Percentiles rank a stretch among this genome's conserved stretches.
These are phyloP conservation scores for Agonopterix heracliana DNA, from an alignment of 2,888 invertebrate genomes.

Conservation along the genomic window DNA sequence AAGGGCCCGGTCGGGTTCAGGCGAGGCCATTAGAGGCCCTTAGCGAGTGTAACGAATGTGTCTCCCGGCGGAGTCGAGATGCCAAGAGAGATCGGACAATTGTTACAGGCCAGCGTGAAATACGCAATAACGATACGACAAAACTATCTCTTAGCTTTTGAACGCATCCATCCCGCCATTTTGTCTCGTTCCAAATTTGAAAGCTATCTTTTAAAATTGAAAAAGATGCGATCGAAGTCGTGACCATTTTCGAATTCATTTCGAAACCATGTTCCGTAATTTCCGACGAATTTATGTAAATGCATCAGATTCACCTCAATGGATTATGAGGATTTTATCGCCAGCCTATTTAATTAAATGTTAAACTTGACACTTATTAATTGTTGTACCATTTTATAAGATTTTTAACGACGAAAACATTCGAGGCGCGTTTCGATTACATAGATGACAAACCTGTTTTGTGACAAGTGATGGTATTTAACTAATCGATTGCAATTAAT, in stretches of 20 bases:
- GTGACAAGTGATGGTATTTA: conserved; percentile 53
- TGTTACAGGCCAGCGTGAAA: conserved; percentile 57
- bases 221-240: background rate
- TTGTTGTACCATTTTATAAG: conserved; percentile 53
- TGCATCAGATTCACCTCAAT: conserved; percentile 9
- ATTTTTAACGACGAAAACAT: conserved; percentile 53
- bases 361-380: conserved; percentile 66
- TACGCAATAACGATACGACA: conserved; percentile 32
- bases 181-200: background rate
- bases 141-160: conserved; percentile 29
- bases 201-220: too few species aligned
- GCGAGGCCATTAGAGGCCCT: conserved; percentile 67
- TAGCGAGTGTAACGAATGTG: conserved; percentile 53
- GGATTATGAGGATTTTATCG: conserved; percentile 44
- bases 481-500: conserved; percentile 54
- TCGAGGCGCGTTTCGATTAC: conserved; percentile 41
- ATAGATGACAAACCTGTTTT: conserved; percentile 49
- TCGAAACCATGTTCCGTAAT: conserved; percentile 3
- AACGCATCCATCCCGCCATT: conserved; percentile 16
- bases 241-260: conserved; percentile 5
- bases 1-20: conserved; percentile 53
- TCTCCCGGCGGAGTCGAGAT: conserved; percentile 39
- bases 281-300: conserved; percentile 13
- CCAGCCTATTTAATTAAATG: conserved; percentile 53
- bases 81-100: conserved; percentile 56